Base-by-base conservation (phyloP, 2,888 invertebrate species). In the Apodemia duryi region DNA sequence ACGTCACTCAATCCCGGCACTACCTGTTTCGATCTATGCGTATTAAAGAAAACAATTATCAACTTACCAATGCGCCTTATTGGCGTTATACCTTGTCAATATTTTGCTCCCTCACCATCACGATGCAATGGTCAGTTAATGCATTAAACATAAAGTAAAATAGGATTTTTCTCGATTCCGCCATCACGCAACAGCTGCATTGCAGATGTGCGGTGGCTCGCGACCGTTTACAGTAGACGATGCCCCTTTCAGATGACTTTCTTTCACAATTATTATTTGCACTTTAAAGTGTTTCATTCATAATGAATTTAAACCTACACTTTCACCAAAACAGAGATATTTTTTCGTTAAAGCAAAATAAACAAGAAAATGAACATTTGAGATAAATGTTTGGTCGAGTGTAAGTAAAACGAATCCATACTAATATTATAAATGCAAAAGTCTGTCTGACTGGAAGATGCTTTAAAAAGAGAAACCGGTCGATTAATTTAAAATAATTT, bases 81-180 rank as follows among this genome's bases (percentile, higher is more conserved):
- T 43, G 43, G 11, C 3, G 13, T 43, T 43, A 43, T 43, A 43
- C 13, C 11, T 43, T 32, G 63, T 49, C 62, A 66, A 28, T 52
- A 52, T 43, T 11, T 52, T 62, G 38, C 51, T 62, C 54, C 63
- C 64, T 63, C 62, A 61, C 49, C 46, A 49, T 21, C 60, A 41
- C 46, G 43, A 43, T 43, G 43, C 43, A 43, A 43, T 5, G 61
- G 52, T 66, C 63, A 62, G 51, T 51, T 72, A 69, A 84, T 85
- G 81, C 81, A 85, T 86, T 80, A 86, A 73, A 83, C 82, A 86
- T 85, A 73, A 75, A 78, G 77, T 76, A 82, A 81, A 74, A 80
- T 78, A 81, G 75, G 77, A 84, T 83, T 38, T 85, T 86, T 86
- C 81, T 82, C 81, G 77, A 74, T 51, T 72, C 73, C 74, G 73